phyloP scores from a whole-genome alignment of 2,888 invertebrate genomes.

The Epinotia nisella region DNA sequence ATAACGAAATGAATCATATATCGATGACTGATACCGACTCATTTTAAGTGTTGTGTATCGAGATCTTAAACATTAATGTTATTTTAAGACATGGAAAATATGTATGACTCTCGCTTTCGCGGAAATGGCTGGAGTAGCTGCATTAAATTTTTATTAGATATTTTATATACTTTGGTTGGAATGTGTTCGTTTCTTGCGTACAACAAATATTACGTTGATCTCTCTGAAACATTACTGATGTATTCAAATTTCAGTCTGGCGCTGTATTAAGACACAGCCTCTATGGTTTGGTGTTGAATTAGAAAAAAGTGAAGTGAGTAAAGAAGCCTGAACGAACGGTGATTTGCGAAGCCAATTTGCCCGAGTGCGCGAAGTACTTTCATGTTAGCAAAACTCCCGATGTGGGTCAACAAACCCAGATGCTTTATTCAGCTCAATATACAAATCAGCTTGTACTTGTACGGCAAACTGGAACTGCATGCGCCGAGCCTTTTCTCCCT shows the following conservation, averaged over 20 bases:
- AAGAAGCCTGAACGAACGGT: neutral
- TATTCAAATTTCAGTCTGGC: neutral
- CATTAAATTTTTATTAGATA: slow-evolving; percentile 12
- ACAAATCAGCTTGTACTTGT: slow-evolving; percentile 57
- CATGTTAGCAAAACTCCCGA: slow-evolving; percentile 39
- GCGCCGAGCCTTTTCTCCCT: slow-evolving; percentile 62
- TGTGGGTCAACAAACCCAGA: slow-evolving; percentile 65
- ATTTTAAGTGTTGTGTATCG: slow-evolving; percentile 8
- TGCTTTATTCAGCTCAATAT: slow-evolving; percentile 65
- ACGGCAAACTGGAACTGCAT: slow-evolving; percentile 66
- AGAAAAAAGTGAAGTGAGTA: neutral
- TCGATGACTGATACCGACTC: slow-evolving; percentile 27
- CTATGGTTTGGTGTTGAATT: neutral
- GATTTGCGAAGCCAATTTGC: slow-evolving; percentile 24
- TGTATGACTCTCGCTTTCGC: slow-evolving; percentile 8
- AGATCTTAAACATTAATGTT: slow-evolving; percentile 18
- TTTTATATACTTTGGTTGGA: neutral
- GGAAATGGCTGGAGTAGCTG: neutral
- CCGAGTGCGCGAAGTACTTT: slow-evolving; percentile 23
- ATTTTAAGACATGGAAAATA: slow-evolving; percentile 12
- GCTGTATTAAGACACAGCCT: neutral
- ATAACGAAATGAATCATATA: slow-evolving; percentile 6
- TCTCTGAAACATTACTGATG: neutral
- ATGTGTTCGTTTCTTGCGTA: neutral
- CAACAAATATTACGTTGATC: neutral